Base-by-base conservation (phyloP, 2,797 vertebrate species). In the Enteromius argenteus region DNA sequence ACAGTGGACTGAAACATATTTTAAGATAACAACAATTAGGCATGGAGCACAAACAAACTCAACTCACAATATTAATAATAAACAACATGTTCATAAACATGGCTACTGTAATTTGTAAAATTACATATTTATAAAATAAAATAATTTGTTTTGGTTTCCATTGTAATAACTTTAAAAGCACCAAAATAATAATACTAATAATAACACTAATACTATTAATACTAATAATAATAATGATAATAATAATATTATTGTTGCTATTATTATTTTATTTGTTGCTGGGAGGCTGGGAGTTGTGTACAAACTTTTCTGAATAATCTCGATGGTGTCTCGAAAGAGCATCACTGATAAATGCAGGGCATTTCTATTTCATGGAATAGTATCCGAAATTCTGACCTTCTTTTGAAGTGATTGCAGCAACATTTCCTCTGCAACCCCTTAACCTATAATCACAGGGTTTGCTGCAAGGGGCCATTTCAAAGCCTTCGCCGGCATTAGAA, bases 401-500 rank as follows among this genome's bases (percentile, higher is more conserved):
- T 68, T 53, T 80, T 68, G 64, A 69, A 80, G 64, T 56, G 78
- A 83, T 42, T 66, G 32, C 72, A 39, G 60, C 60, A 67, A 56
- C 44, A 21, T 83, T 83, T 83, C 17, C 60, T 71, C 42, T 19
- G 42, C n/a, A 75, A 74, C 56, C 42, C 42, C 44, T 75, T 74
- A 66, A 76, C 72, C 72, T 51, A 56, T 42, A 32, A 76, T 76
- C 60, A 67, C 5, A 3, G 15, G 44, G 37, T 37, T 51, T 67
- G 46, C 72, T 76, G 58, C 44, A 75, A 76, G 62, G 67, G 51
- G 39, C 39, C 35, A 67, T 83, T 67, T 83, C 60, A 76, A 83
- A 83, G 32, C n/a, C 60, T 67, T 49, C 2, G 0, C 11, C 17
- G 30, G 71, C 42, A 73, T 73, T 73, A 73, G 14, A 66, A 74